These are phyloP conservation scores for Ammodytes dubius DNA, from an alignment of 2,113 vertebrate species.

Conservation along the genomic window DNA sequence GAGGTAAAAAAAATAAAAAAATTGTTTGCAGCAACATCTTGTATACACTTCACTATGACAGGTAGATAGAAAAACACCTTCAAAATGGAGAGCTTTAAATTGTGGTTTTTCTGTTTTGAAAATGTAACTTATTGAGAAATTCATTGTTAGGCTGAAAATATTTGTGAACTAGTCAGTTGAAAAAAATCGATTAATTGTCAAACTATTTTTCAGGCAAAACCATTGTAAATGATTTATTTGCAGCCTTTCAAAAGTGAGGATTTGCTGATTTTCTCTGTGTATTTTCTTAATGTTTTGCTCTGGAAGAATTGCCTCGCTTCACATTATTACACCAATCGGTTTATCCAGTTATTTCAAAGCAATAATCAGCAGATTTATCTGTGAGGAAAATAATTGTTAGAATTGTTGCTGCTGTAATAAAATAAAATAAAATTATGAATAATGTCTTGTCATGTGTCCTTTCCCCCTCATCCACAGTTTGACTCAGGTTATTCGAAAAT, in stretches of 20 bases:
- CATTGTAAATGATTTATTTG: background rate
- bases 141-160: background rate
- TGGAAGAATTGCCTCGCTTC: too few species aligned
- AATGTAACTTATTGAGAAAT: background rate
- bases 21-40: background rate
- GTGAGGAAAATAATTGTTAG: background rate
- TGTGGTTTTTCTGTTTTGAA: too few species aligned
- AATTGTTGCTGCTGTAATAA: background rate
- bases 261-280: background rate
- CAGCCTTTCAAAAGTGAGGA: background rate
- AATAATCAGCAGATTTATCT: background rate
- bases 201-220: background rate
- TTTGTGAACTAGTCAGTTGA: background rate
- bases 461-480: conserved; percentile 84
- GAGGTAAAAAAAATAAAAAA: background rate
- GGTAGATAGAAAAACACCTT: background rate
- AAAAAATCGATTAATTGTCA: background rate
- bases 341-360: background rate
- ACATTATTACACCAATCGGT: background rate
- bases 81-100: background rate
- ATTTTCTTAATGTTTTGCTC: background rate
- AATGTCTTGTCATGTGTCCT: background rate
- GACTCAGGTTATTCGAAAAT: conserved; percentile 99
- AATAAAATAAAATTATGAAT: background rate
- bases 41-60: background rate